Evolutionary conservation across 2,888 invertebrate genomes (phyloP).

Genomic region (Lypha dubia): DNA sequence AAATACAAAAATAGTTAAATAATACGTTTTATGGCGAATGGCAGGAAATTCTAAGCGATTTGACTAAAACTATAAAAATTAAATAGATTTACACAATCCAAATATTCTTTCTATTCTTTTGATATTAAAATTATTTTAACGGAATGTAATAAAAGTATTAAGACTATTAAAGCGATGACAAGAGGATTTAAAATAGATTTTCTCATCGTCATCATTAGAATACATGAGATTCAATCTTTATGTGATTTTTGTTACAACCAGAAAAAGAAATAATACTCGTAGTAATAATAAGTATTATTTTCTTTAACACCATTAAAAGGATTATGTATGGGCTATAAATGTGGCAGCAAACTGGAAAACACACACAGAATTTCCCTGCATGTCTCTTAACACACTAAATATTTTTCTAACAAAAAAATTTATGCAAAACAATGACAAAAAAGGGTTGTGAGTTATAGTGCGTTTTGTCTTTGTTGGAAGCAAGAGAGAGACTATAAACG

Average conservation of each 20-base stretch:
- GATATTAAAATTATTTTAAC: slow-evolving; percentile 16
- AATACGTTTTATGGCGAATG: background rate
- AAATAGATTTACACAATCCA: slow-evolving; percentile 27
- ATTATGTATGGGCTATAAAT: slow-evolving; percentile 83
- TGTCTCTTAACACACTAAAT: background rate
- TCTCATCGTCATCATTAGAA: slow-evolving; percentile 52
- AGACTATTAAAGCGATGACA: slow-evolving; percentile 83
- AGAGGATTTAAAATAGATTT: slow-evolving; percentile 77
- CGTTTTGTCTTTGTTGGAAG: slow-evolving; percentile 1
- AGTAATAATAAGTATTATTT: slow-evolving; percentile 42
- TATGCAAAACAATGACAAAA: slow-evolving; percentile 64
- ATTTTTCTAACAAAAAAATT: slow-evolving; percentile 9
- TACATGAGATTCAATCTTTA: slow-evolving; percentile 11
- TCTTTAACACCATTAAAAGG: slow-evolving; percentile 81
- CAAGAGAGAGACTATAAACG: slow-evolving; percentile 55
- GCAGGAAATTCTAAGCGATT: slow-evolving; percentile 2
- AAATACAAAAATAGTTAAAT: background rate
- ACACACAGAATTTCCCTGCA: slow-evolving; percentile 30
- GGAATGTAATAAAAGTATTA: slow-evolving; percentile 76
- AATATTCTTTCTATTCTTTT: background rate
- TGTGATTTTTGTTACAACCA: too few relatives aligned
- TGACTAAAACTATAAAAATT: slow-evolving; percentile 31
- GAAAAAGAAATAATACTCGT: too few relatives aligned
- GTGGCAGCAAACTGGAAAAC: slow-evolving; percentile 72
- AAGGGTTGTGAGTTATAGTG: slow-evolving; percentile 54